These are phyloP conservation scores for Scatophagus argus DNA, from an alignment of 2,113 vertebrate species.

Conservation along the genomic window DNA sequence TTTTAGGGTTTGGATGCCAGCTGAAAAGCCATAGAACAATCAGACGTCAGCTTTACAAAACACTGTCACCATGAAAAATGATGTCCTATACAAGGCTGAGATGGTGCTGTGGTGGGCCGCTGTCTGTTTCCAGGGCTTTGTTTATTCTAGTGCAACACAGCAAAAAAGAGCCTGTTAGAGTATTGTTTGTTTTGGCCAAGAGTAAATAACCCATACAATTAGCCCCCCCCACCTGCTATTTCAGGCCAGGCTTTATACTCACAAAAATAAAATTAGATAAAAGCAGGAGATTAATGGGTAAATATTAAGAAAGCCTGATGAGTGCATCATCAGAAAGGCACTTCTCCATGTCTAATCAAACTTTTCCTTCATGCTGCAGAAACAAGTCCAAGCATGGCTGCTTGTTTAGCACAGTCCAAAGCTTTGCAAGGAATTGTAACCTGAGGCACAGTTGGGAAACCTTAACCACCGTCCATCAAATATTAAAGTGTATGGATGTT, in stretches of 20 bases:
- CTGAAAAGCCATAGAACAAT: conserved; percentile 64
- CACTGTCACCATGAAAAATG: conserved; percentile 77
- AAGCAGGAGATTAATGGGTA: conserved; percentile 44
- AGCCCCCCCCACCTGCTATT: conserved; percentile 63
- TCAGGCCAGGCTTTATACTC: conserved; percentile 46
- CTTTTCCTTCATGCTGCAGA: conserved; percentile 45
- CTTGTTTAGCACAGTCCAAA: conserved; percentile 58
- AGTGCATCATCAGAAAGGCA: conserved; percentile 30
- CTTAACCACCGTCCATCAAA: conserved; percentile 69
- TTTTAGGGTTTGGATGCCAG: conserved; percentile 61
- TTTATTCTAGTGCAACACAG: conserved; percentile 70
- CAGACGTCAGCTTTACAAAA: conserved; percentile 72
- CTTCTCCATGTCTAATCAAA: conserved; percentile 24
- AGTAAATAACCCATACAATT: conserved; percentile 69
- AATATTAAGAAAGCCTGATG: conserved; percentile 42
- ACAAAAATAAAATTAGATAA: conserved; percentile 50
- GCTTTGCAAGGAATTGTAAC: conserved; percentile 69
- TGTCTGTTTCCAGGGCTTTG: conserved; percentile 71
- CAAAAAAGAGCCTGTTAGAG: conserved; percentile 66
- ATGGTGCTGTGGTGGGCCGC: conserved; percentile 55
- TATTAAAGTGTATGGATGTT: conserved; percentile 73
- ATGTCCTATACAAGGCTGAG: conserved; percentile 56
- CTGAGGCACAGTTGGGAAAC: conserved; percentile 63
- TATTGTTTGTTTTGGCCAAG: conserved; percentile 72
- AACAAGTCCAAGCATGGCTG: conserved; percentile 33